phyloP scores from a whole-genome alignment of 2,888 invertebrate species.

The Drosophila ochracea region DNA sequence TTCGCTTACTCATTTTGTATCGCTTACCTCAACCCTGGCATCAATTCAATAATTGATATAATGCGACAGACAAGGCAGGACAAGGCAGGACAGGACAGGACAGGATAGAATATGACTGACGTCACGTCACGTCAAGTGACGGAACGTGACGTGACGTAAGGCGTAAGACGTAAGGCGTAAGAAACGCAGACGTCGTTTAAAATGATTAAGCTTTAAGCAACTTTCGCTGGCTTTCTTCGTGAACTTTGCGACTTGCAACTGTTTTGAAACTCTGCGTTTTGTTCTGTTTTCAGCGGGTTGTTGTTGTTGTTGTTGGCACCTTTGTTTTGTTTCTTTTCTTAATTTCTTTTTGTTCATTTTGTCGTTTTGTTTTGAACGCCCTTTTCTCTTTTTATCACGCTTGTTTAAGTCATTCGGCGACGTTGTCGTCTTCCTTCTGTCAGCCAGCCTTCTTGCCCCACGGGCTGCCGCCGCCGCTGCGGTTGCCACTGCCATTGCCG shows the following conservation, averaged over 20 bases:
- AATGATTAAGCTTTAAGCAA: conserved; percentile 55
- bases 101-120: conserved; percentile 17
- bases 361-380: conserved; percentile 22
- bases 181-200: conserved; percentile 49
- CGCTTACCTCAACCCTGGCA: conserved; percentile 25
- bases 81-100: not conserved
- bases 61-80: conserved; percentile 20
- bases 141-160: not conserved
- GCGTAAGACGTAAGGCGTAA: conserved; percentile 2
- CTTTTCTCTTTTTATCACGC: conserved; percentile 72
- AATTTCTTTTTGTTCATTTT: not conserved
- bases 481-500: conserved; percentile 56
- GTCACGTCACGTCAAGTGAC: conserved; percentile 35
- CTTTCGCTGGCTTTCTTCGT: conserved; percentile 50
- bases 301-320: conserved; percentile 48
- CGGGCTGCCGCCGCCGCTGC: conserved; percentile 25
- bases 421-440: conserved; percentile 43
- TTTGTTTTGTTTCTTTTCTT: conserved; percentile 10
- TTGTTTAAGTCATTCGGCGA: conserved; percentile 75
- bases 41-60: conserved; percentile 37
- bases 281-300: conserved; percentile 41
- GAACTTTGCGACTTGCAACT: conserved; percentile 43
- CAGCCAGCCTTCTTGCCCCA: not conserved
- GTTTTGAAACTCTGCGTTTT: conserved; percentile 5
- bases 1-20: conserved; percentile 35